A percentile compares a stretch with the other conserved stretches of the same genome.
These are phyloP conservation scores for Zaprionus capensis DNA, from an alignment of 1,140 invertebrate species.

Conservation along the genomic window DNA sequence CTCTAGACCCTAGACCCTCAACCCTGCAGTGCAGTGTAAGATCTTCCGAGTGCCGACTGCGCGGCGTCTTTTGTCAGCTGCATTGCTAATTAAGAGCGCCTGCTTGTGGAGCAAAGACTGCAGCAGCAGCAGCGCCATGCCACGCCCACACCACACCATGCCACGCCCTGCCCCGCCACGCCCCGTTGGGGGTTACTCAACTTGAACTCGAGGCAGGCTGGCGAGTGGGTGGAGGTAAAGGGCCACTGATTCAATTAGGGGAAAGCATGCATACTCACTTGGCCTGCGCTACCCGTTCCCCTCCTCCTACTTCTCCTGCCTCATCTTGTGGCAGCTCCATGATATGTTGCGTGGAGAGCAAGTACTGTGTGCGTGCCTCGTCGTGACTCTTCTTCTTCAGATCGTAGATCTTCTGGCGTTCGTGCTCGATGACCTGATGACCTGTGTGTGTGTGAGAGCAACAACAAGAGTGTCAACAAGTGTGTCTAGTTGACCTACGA, in stretches of 20 bases:
- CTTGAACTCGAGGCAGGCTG: slow-evolving; percentile 5
- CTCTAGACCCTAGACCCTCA: not conserved
- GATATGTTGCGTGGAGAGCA: slow-evolving; percentile 63
- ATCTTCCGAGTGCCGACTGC: slow-evolving; percentile 15
- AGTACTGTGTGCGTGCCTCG: slow-evolving; percentile 88
- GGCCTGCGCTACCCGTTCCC: slow-evolving; percentile 26
- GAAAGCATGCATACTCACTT: slow-evolving; percentile 59
- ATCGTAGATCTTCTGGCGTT: slow-evolving; percentile 93
- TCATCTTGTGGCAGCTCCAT: slow-evolving; percentile 24
- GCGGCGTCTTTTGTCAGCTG: slow-evolving; percentile 45
- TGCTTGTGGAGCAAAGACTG: slow-evolving; percentile 14
- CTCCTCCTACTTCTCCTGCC: slow-evolving; percentile 18
- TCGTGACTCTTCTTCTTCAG: slow-evolving; percentile 94
- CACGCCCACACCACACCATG: not conserved
- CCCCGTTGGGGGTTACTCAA: slow-evolving; percentile 4
- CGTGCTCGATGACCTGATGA: slow-evolving; percentile 95
- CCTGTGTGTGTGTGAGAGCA: slow-evolving; percentile 85
- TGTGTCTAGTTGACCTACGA: no score
- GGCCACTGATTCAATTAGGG: slow-evolving; percentile 54
- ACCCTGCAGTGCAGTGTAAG: slow-evolving; percentile 39
- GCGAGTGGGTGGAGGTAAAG: not conserved
- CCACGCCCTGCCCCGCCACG: not conserved
- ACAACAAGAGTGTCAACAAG: no score
- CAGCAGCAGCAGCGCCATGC: not conserved
- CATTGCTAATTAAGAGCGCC: slow-evolving; percentile 61